These are phyloP conservation scores for Gastrophysa polygoni DNA, from an alignment of 2,888 invertebrate genomes.

Conservation along the genomic window DNA sequence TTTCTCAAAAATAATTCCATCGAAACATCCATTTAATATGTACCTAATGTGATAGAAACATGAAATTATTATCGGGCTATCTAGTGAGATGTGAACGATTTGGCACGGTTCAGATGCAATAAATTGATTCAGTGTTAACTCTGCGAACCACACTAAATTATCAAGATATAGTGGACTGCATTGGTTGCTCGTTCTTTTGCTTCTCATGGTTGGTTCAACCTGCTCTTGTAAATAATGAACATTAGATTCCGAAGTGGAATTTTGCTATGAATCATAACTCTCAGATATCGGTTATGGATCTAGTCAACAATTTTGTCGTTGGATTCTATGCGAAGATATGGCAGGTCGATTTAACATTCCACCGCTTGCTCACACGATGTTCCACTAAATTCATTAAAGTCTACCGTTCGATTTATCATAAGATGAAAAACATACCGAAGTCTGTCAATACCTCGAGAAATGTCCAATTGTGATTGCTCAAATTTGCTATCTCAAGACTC, in stretches of 20 bases:
- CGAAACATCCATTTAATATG: conserved; percentile 18
- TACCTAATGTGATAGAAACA: too few species aligned
- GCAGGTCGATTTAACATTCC: too few species aligned
- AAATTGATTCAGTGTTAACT: conserved; percentile 44
- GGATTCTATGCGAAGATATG: too few species aligned
- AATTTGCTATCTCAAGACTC: too few species aligned
- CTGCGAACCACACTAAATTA: conserved; percentile 36
- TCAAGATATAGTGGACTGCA: conserved; percentile 31
- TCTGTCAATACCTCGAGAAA: too few species aligned
- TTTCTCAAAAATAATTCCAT: too few species aligned
- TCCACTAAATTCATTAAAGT: too few species aligned
- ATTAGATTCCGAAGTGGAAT: background rate
- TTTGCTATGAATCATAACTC: background rate
- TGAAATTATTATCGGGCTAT: conserved; percentile 21
- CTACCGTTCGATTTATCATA: too few species aligned
- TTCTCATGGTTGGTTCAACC: background rate
- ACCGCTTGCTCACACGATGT: too few species aligned
- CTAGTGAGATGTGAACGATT: conserved; percentile 38
- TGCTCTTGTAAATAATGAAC: background rate
- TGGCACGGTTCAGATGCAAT: conserved; percentile 43
- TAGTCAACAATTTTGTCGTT: too few species aligned
- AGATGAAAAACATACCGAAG: too few species aligned
- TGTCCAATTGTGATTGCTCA: too few species aligned
- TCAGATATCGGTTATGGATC: background rate
- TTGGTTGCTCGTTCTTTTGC: conserved; percentile 11